phyloP scores from a whole-genome alignment of 2,113 vertebrate genomes.

The Terrapene triunguis region DNA sequence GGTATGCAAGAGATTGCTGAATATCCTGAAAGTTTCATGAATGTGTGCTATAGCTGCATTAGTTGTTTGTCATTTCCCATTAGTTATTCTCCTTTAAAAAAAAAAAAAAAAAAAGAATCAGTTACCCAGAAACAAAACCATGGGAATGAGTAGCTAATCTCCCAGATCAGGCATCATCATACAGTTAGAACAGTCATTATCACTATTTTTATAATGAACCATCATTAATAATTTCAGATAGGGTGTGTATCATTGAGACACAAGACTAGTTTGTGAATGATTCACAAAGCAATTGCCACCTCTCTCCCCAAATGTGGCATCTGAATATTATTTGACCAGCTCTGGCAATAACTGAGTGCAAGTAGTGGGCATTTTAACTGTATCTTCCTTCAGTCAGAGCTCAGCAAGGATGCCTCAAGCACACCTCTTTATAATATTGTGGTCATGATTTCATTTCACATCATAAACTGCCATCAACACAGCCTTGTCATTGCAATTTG shows the following conservation, averaged over 20 bases:
- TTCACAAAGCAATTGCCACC: not conserved
- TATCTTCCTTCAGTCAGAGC: constrained; percentile 35
- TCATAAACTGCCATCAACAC: constrained; percentile 72
- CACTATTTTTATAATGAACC: not conserved
- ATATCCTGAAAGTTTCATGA: not conserved
- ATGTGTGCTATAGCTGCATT: not conserved
- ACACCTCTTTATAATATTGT: constrained; percentile 59
- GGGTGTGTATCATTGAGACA: not conserved
- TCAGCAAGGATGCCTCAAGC: constrained; percentile 49
- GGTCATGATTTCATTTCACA: constrained; percentile 70
- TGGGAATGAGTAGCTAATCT: not conserved
- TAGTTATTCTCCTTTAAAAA: not conserved
- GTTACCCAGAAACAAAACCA: not conserved
- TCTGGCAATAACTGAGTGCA: constrained; percentile 6
- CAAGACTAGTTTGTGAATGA: not conserved
- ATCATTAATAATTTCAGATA: not conserved
- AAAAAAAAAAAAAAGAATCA: rapidly evolving
- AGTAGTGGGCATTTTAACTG: constrained; percentile 34
- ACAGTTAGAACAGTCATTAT: not conserved
- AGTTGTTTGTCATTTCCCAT: not conserved
- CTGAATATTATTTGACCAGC: not conserved
- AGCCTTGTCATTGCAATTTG: constrained; percentile 75
- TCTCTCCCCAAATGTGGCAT: not conserved
- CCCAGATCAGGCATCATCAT: not conserved
- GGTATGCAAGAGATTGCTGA: not conserved